phyloP scores from a whole-genome alignment of 2,113 vertebrate genomes.

The Axis porcinus region DNA sequence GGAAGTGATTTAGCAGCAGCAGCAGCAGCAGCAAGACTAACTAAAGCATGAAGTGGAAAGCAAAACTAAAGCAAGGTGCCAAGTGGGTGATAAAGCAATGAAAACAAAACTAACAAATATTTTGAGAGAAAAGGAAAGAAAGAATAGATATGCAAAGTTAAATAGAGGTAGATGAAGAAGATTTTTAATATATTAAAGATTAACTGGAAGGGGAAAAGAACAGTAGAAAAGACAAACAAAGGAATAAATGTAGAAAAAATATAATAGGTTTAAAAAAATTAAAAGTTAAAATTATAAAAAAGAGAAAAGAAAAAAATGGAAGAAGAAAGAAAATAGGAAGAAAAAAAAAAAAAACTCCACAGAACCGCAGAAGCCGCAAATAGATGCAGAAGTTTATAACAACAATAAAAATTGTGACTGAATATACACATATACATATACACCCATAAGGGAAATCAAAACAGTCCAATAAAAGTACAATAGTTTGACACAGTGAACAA shows the following conservation, averaged over 20 bases:
- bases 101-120: background rate
- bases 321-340: background rate
- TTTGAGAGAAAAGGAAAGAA: background rate
- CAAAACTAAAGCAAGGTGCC: background rate
- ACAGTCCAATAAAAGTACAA: background rate
- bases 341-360: background rate
- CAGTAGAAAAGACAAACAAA: background rate
- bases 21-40: background rate
- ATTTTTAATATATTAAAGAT: background rate
- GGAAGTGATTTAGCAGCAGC: too few species aligned
- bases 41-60: background rate
- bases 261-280: background rate
- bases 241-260: background rate
- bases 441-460: background rate
- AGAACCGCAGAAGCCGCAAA: background rate
- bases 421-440: background rate
- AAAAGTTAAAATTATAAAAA: background rate
- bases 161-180: background rate
- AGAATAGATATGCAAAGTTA: background rate
- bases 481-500: background rate
- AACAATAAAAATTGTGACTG: background rate
- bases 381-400: background rate
- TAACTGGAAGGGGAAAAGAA: background rate
- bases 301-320: background rate
- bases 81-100: background rate